A percentile compares a stretch with the other conserved stretches of the same genome.
phyloP scores from a whole-genome alignment of 1,140 invertebrate species.

The Globodera rostochiensis region DNA sequence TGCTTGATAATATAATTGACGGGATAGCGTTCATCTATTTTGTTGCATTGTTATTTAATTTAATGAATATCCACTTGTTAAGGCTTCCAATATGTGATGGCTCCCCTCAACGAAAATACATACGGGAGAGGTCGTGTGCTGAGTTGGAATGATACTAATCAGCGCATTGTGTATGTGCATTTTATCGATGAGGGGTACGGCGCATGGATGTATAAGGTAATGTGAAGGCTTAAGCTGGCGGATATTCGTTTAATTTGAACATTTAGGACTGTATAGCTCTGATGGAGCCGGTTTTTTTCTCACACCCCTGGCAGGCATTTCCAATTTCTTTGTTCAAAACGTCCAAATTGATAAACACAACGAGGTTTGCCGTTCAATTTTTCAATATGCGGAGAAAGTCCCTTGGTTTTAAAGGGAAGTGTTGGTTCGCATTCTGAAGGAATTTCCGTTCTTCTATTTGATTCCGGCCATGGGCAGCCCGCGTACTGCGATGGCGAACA shows the following conservation, averaged over 20 bases:
- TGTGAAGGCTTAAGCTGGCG: background rate
- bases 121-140: slow-evolving; percentile 33
- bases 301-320: slow-evolving; percentile 44
- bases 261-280: slow-evolving; percentile 31
- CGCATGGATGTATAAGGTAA: slow-evolving; percentile 29
- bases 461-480: slow-evolving; percentile 17
- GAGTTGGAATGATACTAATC: background rate
- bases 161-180: slow-evolving; percentile 26
- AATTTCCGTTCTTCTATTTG: slow-evolving; percentile 26
- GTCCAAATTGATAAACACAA: background rate
- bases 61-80: slow-evolving; percentile 10
- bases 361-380: background rate
- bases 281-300: slow-evolving; percentile 32
- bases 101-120: slow-evolving; percentile 32
- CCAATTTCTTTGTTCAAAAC: slow-evolving; percentile 38
- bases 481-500: slow-evolving; percentile 13
- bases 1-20: background rate
- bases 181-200: slow-evolving; percentile 40
- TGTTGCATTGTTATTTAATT: background rate
- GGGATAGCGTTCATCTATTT: background rate
- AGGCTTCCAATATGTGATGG: slow-evolving; percentile 38
- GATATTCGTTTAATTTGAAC: background rate
- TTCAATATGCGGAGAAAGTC: background rate
- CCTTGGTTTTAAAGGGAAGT: slow-evolving; percentile 5
- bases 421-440: slow-evolving; percentile 24